A percentile compares a stretch with the other conserved stretches of the same genome.
Conservation (phyloP, 1,140 invertebrate species). For the Drosophila simulans region DNA sequence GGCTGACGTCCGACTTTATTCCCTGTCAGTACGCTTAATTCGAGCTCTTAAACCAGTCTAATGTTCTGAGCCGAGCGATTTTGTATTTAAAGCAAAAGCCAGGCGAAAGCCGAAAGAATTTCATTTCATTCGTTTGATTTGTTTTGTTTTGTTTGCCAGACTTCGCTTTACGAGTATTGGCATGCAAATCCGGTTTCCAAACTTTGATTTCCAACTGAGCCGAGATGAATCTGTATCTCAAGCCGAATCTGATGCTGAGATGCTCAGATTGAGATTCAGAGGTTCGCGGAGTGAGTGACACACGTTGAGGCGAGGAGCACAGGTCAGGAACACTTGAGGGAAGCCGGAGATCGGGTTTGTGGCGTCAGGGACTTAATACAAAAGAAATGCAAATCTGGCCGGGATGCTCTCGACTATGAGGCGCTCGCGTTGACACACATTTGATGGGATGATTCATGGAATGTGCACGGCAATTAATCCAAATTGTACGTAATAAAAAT, state of each 20-base stretch:
- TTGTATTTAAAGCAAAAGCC: conserved; percentile 74
- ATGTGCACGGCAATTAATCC: conserved; percentile 65
- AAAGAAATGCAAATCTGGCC: conserved; percentile 63
- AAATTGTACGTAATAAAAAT: conserved; percentile 66
- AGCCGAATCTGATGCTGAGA: conserved; percentile 14
- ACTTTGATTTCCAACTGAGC: conserved; percentile 60
- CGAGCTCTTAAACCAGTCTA: conserved; percentile 76
- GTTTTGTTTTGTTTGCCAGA: conserved; percentile 32
- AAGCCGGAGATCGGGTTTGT: conserved; percentile 51
- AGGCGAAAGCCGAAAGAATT: conserved; percentile 62
- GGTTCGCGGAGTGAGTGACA: conserved; percentile 69
- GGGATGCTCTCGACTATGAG: conserved; percentile 53
- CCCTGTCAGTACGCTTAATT: conserved; percentile 46
- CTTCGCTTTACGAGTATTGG: conserved; percentile 10
- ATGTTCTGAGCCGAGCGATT: conserved; percentile 70
- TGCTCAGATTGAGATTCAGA: conserved; percentile 10
- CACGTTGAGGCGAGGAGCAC: conserved; percentile 41
- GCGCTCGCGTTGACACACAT: conserved; percentile 66
- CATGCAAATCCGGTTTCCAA: conserved; percentile 66
- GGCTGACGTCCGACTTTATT: conserved; percentile 25
- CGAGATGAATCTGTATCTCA: conserved; percentile 29
- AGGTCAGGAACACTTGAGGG: conserved; percentile 48
- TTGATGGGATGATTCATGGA: conserved; percentile 48
- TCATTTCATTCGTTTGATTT: conserved; percentile 34
- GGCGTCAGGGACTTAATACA: conserved; percentile 49